These are phyloP conservation scores for Lampris incognitus DNA, from an alignment of 2,113 vertebrate genomes.

Conservation along the genomic window DNA sequence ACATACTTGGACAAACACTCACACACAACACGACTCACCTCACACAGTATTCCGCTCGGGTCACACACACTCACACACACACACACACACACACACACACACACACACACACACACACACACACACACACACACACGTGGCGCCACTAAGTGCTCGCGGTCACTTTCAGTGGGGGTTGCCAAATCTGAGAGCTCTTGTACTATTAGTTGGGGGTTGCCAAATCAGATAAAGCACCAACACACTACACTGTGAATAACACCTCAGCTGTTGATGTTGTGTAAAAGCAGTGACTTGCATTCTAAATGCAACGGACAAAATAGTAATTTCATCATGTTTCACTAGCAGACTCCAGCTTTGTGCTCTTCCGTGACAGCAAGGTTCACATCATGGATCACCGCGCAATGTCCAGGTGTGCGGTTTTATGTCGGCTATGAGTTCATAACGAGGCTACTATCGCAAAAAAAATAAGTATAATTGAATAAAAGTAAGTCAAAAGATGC, in stretches of 20 bases:
- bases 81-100: neutral
- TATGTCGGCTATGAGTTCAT: too few relatives aligned
- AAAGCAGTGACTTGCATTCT: neutral
- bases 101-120: neutral
- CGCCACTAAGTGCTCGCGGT: slow-evolving; percentile 27
- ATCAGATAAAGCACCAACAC: slow-evolving; percentile 15
- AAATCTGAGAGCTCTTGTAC: slow-evolving; percentile 16
- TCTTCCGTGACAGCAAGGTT: too few relatives aligned
- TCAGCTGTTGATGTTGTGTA: neutral
- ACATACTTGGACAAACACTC: slow-evolving; percentile 9
- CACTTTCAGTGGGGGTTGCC: neutral
- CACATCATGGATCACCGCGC: neutral
- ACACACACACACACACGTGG: slow-evolving; percentile 9
- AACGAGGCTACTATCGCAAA: neutral
- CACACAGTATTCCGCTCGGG: slow-evolving; percentile 15
- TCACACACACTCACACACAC: neutral
- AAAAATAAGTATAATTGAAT: too few relatives aligned
- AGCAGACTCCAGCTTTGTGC: too few relatives aligned
- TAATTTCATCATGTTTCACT: neutral
- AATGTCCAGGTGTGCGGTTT: neutral
- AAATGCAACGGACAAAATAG: neutral
- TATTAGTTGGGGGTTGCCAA: slow-evolving; percentile 13
- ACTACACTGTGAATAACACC: neutral
- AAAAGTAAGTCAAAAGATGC: too few relatives aligned
- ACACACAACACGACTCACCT: slow-evolving; percentile 37